Conservation (phyloP, 92 coral and sea anemone species). For the Galaxea fascicularis region DNA sequence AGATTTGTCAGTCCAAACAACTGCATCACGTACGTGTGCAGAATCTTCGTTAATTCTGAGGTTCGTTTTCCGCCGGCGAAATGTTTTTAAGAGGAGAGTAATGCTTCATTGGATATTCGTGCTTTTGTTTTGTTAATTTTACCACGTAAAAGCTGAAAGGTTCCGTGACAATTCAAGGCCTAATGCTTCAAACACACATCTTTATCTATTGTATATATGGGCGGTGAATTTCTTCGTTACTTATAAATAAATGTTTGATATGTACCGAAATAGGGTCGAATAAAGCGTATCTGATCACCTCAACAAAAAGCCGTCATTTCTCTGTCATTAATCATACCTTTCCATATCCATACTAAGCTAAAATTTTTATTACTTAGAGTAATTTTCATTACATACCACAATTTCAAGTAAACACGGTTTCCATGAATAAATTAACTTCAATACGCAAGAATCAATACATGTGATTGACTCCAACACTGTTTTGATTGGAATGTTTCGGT, state of each 20-base stretch:
- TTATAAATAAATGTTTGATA: no score
- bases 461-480: neutral
- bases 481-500: no score
- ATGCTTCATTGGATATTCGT: neutral
- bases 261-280: neutral
- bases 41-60: no score
- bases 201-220: neutral
- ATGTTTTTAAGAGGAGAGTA: neutral
- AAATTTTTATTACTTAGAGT: neutral
- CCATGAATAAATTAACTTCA: neutral
- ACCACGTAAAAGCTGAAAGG: neutral
- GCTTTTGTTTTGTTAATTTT: neutral
- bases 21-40: no score
- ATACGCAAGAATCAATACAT: neutral
- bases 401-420: neutral
- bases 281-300: neutral
- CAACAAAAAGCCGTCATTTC: neutral
- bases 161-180: neutral
- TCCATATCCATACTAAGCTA: neutral
- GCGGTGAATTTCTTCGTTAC: neutral
- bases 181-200: neutral
- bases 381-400: neutral
- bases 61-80: neutral
- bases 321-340: neutral
- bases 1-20: no score